Conservation (phyloP, 2,113 vertebrate genomes). For the Oplegnathus fasciatus region DNA sequence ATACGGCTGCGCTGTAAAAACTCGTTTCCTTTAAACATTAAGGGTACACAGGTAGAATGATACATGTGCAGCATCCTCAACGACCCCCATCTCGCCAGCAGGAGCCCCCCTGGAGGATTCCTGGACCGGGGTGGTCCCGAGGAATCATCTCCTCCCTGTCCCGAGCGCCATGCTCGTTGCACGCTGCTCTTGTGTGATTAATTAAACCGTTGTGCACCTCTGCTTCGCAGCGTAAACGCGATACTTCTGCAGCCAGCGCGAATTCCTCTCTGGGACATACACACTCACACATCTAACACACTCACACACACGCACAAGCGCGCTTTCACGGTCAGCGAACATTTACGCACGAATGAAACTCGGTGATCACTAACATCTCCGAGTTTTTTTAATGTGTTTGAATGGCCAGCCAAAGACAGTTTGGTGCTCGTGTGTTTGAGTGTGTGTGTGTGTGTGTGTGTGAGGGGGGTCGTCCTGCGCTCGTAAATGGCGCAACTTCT, state of each 20-base stretch:
- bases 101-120: constrained; percentile 17
- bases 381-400: neutral
- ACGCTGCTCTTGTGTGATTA: constrained; percentile 37
- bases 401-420: constrained; percentile 2
- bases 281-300: constrained; percentile 14
- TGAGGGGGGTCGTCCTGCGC: constrained; percentile 23
- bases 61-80: constrained; percentile 44
- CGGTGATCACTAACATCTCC: constrained; percentile 29
- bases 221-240: constrained; percentile 33
- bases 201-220: constrained; percentile 54
- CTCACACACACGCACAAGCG: constrained; percentile 20
- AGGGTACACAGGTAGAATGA: constrained; percentile 17
- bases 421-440: neutral
- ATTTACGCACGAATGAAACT: constrained; percentile 77
- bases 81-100: neutral
- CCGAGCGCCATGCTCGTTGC: constrained; percentile 10
- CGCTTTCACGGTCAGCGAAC: constrained; percentile 70
- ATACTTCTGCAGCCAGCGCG: constrained; percentile 40
- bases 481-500: constrained; percentile 75
- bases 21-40: constrained; percentile 3
- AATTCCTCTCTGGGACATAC: constrained; percentile 70
- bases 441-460: neutral
- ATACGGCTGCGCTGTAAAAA: neutral
- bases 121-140: constrained; percentile 55
- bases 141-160: constrained; percentile 39